Evolutionary conservation across 1,140 invertebrate genomes (phyloP), one percentile per base, ranked within the genome.

Genomic region (Cataglyphis hispanica): DNA sequence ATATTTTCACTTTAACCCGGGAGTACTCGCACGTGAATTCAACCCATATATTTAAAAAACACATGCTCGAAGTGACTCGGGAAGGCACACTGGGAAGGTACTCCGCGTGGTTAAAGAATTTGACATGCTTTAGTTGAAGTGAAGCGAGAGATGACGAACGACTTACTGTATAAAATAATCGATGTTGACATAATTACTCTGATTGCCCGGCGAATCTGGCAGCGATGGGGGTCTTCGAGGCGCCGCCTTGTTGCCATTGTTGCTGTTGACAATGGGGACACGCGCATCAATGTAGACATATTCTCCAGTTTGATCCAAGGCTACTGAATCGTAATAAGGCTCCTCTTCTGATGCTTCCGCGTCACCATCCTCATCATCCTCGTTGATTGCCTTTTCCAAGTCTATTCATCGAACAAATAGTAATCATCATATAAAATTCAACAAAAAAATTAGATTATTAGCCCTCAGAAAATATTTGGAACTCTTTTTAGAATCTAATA

Each of bases 141-240:
- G 7, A 67, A 64, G 13, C 13, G 5, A 43, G 13, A 66, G n/a
- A 83, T 50, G 8, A 64, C 16, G 13, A 72, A 70, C 34, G 34
- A 96, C 96, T 96, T 94, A 98, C 97, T 97, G 96, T 92, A 98
- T 96, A 91, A 98, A 98, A 93, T 98, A 98, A 93, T 98, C 97
- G 95, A 98, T 98, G 94, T 98, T 98, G 93, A 98, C 98, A 95
- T 98, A 98, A 95, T 98, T 98, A 85, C 97, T 97, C 74, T 96
- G 96, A 93, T 97, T 96, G 87, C 97, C 96, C 40, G 97, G 97
- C 58, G 97, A 97, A 93, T 98, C 97, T 40, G 97, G 97, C 90
- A 97, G 96, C 27, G 94, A 95, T 0, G 94, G 94, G 10, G 94
- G 94, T 86, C 94, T 93, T 40, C 92, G 89, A 11, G 91, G 87